These are phyloP conservation scores for Oreohelix idahoensis DNA, from an alignment of 1,140 invertebrate genomes.

Conservation along the genomic window DNA sequence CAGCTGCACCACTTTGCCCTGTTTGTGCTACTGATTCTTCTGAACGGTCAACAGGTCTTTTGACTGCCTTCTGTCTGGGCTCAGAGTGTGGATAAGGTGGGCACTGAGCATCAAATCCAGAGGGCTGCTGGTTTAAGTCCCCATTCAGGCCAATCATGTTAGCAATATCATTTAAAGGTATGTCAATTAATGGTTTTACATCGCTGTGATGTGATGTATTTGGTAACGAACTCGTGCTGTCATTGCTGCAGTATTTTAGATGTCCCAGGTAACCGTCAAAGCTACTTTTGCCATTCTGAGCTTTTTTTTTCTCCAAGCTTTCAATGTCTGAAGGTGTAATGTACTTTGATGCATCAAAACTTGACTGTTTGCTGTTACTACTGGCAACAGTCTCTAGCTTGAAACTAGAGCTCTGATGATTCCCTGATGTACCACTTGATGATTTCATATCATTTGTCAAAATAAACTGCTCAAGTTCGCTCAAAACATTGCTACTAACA, in stretches of 20 bases:
- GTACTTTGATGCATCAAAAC: conserved; percentile 17
- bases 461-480: not conserved
- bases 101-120: not conserved
- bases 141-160: not conserved
- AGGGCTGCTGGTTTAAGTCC: not conserved
- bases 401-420: not conserved
- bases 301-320: conserved; percentile 3
- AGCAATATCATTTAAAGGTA: not conserved
- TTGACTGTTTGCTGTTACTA: not conserved
- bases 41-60: not conserved
- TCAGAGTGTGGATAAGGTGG: not conserved
- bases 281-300: not conserved
- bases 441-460: not conserved
- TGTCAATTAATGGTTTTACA: not conserved
- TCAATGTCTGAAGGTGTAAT: conserved; percentile 3
- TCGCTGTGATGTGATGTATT: not conserved
- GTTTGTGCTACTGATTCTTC: not conserved
- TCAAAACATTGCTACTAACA: not conserved
- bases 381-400: not conserved
- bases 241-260: not conserved
- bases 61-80: not conserved
- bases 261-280: not conserved
- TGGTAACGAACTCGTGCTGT: not conserved
- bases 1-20: not conserved
- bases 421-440: not conserved